Evolutionary conservation across 2,888 invertebrate species (phyloP).

Genomic region (Taphrorychus bicolor): DNA sequence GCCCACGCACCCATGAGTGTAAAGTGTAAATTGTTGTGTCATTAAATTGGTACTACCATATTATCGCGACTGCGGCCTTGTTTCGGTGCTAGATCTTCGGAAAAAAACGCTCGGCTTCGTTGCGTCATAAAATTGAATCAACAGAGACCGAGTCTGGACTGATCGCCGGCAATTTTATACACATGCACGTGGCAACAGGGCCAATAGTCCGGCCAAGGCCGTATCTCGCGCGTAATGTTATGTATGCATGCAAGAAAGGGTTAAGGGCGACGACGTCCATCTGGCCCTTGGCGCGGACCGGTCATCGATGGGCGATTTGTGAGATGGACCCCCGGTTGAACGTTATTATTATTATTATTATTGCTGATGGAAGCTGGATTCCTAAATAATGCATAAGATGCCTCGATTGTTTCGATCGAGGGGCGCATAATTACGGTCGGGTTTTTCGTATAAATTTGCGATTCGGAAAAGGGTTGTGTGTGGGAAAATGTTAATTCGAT

Average conservation of each 20-base stretch:
- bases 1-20: conserved; percentile 1
- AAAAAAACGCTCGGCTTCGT: background rate
- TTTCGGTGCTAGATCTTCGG: background rate
- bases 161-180: too few species aligned
- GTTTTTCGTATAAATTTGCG: background rate
- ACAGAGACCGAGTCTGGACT: too few species aligned
- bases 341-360: background rate
- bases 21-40: conserved; percentile 8
- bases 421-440: background rate
- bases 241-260: background rate
- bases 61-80: background rate
- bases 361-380: too few species aligned
- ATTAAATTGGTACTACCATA: background rate
- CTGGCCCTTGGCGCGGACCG: background rate
- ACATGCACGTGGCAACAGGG: background rate
- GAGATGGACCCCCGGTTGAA: background rate
- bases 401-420: background rate
- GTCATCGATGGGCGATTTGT: background rate
- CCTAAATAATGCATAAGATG: background rate
- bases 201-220: too few species aligned
- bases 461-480: background rate
- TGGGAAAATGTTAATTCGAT: background rate
- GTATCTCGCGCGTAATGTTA: too few species aligned
- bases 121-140: background rate
- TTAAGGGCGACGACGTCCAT: background rate